phyloP scores from a whole-genome alignment of 2,888 invertebrate species.

The Nemapogon koenigi region DNA sequence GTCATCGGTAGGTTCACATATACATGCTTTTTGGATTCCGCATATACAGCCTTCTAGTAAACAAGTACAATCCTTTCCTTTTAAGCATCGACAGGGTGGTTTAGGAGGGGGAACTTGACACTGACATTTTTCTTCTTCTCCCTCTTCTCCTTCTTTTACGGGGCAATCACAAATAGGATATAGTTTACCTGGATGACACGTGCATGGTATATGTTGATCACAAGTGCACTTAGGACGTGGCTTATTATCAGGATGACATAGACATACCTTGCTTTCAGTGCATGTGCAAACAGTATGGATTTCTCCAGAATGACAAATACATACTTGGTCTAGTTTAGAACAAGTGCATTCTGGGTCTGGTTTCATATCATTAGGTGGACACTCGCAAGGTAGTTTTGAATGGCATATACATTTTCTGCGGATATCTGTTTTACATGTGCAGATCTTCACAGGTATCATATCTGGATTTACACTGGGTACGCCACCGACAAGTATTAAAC shows the following conservation, averaged over 20 bases:
- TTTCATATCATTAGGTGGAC: slow-evolving; percentile 31
- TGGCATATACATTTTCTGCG: slow-evolving; percentile 36
- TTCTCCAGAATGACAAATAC: slow-evolving; percentile 32
- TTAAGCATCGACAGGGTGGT: slow-evolving; percentile 28
- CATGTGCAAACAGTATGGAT: slow-evolving; percentile 35
- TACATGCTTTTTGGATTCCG: slow-evolving; percentile 30
- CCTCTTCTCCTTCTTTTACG: slow-evolving; percentile 13
- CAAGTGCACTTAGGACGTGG: slow-evolving; percentile 35
- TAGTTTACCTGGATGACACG: slow-evolving; percentile 36
- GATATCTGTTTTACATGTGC: slow-evolving; percentile 31
- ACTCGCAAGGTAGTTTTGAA: slow-evolving; percentile 36
- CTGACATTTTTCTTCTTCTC: slow-evolving; percentile 21
- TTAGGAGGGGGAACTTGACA: slow-evolving; percentile 34
- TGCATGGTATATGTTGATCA: slow-evolving; percentile 36
- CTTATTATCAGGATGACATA: slow-evolving; percentile 34
- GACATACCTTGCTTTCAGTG: slow-evolving; percentile 29
- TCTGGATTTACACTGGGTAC: slow-evolving; percentile 38
- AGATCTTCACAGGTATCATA: slow-evolving; percentile 22
- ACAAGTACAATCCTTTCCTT: slow-evolving; percentile 36
- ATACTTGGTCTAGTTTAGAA: slow-evolving; percentile 28
- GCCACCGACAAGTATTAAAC: slow-evolving; percentile 38
- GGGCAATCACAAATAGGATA: slow-evolving; percentile 36
- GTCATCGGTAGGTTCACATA: slow-evolving; percentile 30
- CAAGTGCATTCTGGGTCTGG: slow-evolving; percentile 34
- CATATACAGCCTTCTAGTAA: slow-evolving; percentile 31